Evolutionary conservation across 1,140 invertebrate species (phyloP).

Genomic region (Papilio xuthus): DNA sequence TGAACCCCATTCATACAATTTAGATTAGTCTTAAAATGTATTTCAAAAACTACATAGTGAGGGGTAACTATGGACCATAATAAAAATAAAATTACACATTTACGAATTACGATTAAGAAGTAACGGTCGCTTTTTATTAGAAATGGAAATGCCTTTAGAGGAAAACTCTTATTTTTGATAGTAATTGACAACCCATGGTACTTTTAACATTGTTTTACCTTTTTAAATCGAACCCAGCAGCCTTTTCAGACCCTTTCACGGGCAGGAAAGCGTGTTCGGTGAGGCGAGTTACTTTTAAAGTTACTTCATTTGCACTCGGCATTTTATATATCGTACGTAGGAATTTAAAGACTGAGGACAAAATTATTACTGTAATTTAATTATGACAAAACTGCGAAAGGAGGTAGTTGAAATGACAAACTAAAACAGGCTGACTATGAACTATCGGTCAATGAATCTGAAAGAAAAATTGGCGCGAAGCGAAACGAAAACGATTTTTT

Average conservation of each 20-base stretch:
- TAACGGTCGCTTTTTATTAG: neutral
- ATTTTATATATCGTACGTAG: constrained; percentile 56
- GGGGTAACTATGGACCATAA: too few species aligned
- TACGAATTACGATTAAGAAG: too few species aligned
- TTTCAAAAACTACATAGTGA: too few species aligned
- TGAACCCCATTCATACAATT: too few species aligned
- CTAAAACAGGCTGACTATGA: neutral
- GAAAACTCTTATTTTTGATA: neutral
- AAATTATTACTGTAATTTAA: constrained; percentile 2
- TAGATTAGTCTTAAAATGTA: too few species aligned
- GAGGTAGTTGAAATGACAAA: neutral
- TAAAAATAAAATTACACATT: too few species aligned
- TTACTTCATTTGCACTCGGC: constrained; percentile 69
- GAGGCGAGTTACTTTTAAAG: constrained; percentile 89
- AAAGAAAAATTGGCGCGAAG: constrained; percentile 29
- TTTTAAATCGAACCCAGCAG: constrained; percentile 96
- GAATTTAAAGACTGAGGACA: neutral
- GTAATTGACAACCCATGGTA: neutral
- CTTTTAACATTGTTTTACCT: constrained; percentile 81
- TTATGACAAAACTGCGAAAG: neutral
- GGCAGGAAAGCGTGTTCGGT: constrained; percentile 91
- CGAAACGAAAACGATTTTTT: too few species aligned
- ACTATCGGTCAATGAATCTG: neutral
- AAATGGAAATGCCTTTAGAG: neutral
- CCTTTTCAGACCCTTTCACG: constrained; percentile 89